Conservation (phyloP, 2,888 invertebrate genomes). For the Pristionchus maxplancki region DNA sequence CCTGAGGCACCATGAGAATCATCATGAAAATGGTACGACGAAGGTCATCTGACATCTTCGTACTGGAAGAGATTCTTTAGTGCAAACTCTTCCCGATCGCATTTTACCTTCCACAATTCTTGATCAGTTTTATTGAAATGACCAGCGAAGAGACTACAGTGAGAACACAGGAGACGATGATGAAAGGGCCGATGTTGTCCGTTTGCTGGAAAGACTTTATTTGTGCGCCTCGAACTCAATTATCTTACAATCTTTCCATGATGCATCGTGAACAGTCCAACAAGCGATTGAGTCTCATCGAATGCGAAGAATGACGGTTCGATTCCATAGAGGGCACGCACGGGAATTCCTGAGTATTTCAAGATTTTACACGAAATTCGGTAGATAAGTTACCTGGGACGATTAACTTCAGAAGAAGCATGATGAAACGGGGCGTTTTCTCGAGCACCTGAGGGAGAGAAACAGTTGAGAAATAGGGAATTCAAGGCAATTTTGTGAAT, state of each 20-base stretch:
- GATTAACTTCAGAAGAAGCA: background rate
- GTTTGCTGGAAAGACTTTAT: background rate
- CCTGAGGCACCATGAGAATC: background rate
- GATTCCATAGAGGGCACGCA: background rate
- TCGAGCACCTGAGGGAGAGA: background rate
- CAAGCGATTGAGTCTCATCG: background rate
- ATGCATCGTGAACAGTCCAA: constrained; percentile 12
- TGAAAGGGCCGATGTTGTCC: background rate
- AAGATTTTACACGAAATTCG: too few relatives aligned
- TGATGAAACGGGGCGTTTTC: background rate
- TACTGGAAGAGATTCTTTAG: background rate
- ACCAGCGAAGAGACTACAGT: background rate
- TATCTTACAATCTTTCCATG: constrained; percentile 1
- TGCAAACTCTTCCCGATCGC: background rate
- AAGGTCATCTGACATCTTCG: background rate
- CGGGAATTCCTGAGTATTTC: background rate
- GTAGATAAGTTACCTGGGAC: background rate
- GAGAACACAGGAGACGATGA: background rate
- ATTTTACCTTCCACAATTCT: background rate
- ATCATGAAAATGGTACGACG: background rate
- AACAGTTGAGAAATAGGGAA: background rate
- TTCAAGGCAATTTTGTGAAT: too few relatives aligned
- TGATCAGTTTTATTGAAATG: background rate
- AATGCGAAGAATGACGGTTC: background rate
- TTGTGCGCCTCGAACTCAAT: too few relatives aligned